phyloP scores from a whole-genome alignment of 2,888 invertebrate genomes.

The Agapostemon virescens region DNA sequence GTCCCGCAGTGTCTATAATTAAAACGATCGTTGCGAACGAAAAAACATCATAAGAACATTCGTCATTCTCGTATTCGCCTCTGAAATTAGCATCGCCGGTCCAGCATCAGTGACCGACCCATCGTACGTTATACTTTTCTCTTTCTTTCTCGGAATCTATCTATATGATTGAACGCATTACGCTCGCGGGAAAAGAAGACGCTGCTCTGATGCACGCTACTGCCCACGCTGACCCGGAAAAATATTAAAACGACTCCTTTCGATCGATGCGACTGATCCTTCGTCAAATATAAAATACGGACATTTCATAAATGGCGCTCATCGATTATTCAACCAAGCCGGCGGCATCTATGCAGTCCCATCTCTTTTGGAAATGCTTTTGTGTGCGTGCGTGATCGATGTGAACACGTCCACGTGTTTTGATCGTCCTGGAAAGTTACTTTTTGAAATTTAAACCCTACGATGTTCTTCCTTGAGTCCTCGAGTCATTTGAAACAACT shows the following conservation, averaged over 20 bases:
- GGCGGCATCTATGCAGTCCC: neutral
- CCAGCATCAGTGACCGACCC: neutral
- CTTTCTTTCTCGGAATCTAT: neutral
- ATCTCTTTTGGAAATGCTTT: too few relatives aligned
- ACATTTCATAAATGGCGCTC: constrained; percentile 8
- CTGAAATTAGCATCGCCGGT: constrained; percentile 1
- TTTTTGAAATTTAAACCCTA: neutral
- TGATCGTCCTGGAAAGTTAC: neutral
- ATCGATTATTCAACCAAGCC: constrained; percentile 24
- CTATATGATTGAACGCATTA: neutral
- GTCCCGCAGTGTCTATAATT: neutral
- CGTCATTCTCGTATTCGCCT: neutral
- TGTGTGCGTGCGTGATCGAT: neutral
- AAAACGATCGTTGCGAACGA: neutral
- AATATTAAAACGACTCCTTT: constrained; percentile 6
- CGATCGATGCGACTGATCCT: constrained; percentile 30
- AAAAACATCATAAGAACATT: constrained; percentile 1
- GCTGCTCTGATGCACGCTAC: neutral
- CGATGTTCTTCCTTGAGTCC: too few relatives aligned
- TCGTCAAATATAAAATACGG: constrained; percentile 20
- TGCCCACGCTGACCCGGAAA: neutral
- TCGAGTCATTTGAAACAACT: too few relatives aligned
- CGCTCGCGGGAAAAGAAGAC: neutral
- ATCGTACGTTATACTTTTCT: neutral
- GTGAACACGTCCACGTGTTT: neutral